These are phyloP conservation scores for Tenthredo distinguenda DNA, from an alignment of 2,888 invertebrate genomes.

Conservation along the genomic window DNA sequence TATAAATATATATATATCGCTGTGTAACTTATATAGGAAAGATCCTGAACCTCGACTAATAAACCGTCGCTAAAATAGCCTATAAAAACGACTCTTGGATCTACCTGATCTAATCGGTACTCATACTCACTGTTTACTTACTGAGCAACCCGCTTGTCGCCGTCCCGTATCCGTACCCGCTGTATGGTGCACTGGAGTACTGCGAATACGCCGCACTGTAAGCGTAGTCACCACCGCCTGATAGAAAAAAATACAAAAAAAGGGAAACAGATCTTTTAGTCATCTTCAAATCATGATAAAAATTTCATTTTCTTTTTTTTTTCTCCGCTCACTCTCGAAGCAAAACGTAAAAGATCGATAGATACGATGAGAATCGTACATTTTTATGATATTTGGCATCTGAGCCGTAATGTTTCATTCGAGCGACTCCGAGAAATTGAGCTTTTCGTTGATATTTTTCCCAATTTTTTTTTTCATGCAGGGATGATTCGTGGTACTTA, in stretches of 20 bases:
- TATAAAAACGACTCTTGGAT: conserved; percentile 45
- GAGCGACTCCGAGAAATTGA: background rate
- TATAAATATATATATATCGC: background rate
- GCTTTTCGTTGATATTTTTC: background rate
- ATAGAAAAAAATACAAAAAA: conserved; percentile 65
- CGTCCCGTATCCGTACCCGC: conserved; percentile 84
- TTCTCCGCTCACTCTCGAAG: too few species aligned
- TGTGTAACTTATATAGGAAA: conserved; percentile 14
- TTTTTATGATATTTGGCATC: background rate
- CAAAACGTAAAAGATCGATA: background rate
- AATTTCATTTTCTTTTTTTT: background rate
- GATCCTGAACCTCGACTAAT: conserved; percentile 37
- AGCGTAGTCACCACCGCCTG: conserved; percentile 86
- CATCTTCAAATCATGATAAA: background rate
- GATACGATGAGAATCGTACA: too few species aligned
- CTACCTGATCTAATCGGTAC: conserved; percentile 74
- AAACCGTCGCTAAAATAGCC: background rate
- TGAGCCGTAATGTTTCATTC: too few species aligned
- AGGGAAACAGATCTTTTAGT: background rate
- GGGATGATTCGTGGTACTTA: conserved; percentile 73
- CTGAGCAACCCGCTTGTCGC: conserved; percentile 85
- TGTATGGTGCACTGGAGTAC: conserved; percentile 87
- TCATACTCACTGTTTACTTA: conserved; percentile 85
- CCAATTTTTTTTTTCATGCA: conserved; percentile 2
- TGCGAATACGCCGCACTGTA: conserved; percentile 88